Evolutionary conservation across 2,797 vertebrate genomes (phyloP), one percentile per base, ranked within the genome.

Genomic region (Melopsittacus undulatus): DNA sequence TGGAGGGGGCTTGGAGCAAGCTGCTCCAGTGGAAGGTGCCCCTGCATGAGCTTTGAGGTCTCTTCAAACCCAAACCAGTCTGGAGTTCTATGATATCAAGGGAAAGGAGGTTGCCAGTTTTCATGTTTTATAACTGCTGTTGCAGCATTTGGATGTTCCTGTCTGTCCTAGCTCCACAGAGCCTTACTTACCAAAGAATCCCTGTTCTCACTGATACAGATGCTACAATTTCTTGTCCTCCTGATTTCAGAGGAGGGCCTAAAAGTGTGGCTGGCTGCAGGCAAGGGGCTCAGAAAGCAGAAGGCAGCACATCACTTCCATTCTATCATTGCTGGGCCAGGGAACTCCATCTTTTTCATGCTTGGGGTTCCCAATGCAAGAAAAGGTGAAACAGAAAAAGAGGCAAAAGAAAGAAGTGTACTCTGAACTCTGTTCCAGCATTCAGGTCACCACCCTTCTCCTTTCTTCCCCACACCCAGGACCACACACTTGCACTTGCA

Each of bases 361-460:
- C n/a, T 90, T 63, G 67, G 51, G 48, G 54, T 88, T 96, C 91
- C 87, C 85, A 75, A 18, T 1, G 13, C 54, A 70, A 61, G 56
- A 34, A 72, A 92, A 82, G 43, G 66, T 23, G 83, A 78, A 94
- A 79, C 16, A 70, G 34, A 49, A 48, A 10, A 75, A 48, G 10
- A 45, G 12, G 21, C 32, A 34, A 24, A 12, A 19, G 5, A n/a
- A 52, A 89, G 72, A 40, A 24, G 30, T 32, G 63, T 87, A 15
- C 83, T 94, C 77, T 94, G 92, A 96, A 92, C 90, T 92, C 83
- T 0, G 13, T 85, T 96, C 94, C 95, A 96, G 63, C 67, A 82
- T 79, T 96, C 80, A 96, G 96, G 95, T 96, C 95, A 96, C 77
- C 94, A 95, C 89, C 89, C 94, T 79, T 73, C 91, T 95, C 56